Evolutionary conservation across 2,797 vertebrate genomes (phyloP).

Genomic region (Bradypodion pumilum): DNA sequence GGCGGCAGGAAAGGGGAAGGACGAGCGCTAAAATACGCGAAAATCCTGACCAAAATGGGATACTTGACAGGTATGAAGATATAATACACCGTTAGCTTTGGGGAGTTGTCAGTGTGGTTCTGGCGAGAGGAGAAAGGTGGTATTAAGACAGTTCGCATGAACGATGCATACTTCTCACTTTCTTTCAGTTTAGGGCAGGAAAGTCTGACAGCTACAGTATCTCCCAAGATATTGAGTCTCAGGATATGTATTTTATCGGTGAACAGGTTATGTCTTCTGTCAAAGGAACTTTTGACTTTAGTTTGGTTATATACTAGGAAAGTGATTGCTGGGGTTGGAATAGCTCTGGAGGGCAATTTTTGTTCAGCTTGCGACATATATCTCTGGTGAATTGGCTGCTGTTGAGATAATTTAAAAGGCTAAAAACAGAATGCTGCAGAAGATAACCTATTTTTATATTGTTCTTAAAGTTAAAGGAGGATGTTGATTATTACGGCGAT

Average conservation of each 20-base stretch:
- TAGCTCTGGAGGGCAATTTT: not conserved
- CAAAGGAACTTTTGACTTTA: not conserved
- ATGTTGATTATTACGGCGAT: not conserved
- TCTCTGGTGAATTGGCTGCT: not conserved
- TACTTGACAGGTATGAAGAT: too few relatives aligned
- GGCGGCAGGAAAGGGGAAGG: too few relatives aligned
- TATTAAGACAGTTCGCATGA: not conserved
- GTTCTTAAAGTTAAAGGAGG: not conserved
- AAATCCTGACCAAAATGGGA: too few relatives aligned
- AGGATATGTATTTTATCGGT: not conserved
- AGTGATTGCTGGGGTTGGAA: not conserved
- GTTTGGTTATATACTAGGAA: not conserved
- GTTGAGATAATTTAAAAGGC: not conserved
- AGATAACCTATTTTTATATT: not conserved
- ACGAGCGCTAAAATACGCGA: too few relatives aligned
- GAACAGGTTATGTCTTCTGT: not conserved
- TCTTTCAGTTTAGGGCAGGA: not conserved
- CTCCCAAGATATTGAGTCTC: not conserved
- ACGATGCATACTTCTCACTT: not conserved
- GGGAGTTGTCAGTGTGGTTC: too few relatives aligned
- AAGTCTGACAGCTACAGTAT: not conserved
- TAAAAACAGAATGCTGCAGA: not conserved
- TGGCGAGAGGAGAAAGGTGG: not conserved
- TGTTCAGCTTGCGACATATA: not conserved
- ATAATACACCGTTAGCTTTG: too few relatives aligned